These are phyloP conservation scores for Lynx canadensis DNA, from an alignment of 2,113 vertebrate genomes.

Conservation along the genomic window DNA sequence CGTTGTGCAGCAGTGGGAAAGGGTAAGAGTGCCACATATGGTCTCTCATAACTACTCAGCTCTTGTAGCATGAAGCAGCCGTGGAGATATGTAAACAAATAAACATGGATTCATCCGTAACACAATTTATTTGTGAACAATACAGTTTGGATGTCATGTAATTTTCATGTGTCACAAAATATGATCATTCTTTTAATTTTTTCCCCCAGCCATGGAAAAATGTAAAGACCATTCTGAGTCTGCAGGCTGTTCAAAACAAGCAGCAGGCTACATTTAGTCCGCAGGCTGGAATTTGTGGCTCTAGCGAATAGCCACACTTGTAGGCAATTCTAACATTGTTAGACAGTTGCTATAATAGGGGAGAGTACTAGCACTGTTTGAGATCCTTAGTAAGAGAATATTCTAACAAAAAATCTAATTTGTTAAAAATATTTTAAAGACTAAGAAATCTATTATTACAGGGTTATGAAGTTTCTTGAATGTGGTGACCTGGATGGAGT, in stretches of 20 bases:
- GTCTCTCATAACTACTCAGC: neutral
- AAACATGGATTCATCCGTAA: neutral
- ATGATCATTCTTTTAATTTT: neutral
- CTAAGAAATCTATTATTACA: neutral
- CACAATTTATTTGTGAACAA: neutral
- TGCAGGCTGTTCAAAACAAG: neutral
- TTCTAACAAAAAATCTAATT: neutral
- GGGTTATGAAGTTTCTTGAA: neutral
- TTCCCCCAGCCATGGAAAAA: neutral
- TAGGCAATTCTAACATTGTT: neutral
- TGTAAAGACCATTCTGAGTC: neutral
- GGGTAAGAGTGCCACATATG: neutral
- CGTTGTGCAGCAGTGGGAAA: neutral
- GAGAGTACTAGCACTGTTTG: neutral
- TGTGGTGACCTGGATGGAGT: neutral
- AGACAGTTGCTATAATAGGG: neutral
- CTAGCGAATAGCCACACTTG: neutral
- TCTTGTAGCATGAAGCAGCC: neutral
- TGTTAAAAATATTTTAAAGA: neutral
- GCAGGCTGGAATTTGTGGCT: neutral
- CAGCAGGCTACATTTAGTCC: neutral
- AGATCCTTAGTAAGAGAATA: conserved; percentile 1
- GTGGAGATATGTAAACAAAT: neutral
- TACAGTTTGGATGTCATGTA: neutral
- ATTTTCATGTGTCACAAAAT: neutral